Percentiles rank a stretch among this genome's conserved stretches.
Evolutionary conservation across 1,140 invertebrate genomes (phyloP).

Genomic region (Drosophila murphyi): DNA sequence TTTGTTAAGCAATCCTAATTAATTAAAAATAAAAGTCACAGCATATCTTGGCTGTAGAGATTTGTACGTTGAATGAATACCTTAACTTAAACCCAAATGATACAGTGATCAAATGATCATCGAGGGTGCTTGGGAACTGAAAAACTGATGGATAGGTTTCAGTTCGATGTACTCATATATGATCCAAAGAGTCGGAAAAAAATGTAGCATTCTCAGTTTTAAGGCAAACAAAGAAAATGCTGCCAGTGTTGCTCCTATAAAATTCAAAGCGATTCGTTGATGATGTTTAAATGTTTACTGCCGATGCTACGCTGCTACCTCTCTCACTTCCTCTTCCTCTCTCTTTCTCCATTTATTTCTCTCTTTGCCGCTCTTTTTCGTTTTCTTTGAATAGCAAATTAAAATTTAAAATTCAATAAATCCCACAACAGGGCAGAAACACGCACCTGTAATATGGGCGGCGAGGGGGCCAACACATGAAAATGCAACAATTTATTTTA

Average conservation of each 20-base stretch:
- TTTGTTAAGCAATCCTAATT: no score
- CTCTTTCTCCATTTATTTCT: background rate
- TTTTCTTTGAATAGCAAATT: slow-evolving; percentile 68
- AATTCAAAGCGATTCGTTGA: slow-evolving; percentile 12
- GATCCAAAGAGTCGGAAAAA: background rate
- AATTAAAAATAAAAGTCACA: no score
- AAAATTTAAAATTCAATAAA: slow-evolving; percentile 83
- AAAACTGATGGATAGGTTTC: no score
- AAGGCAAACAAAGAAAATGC: background rate
- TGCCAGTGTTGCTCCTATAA: slow-evolving; percentile 6
- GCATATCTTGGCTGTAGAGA: no score
- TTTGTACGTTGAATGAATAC: no score
- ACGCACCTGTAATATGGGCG: slow-evolving; percentile 47
- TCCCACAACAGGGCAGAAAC: slow-evolving; percentile 44
- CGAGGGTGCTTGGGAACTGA: no score
- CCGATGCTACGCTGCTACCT: background rate
- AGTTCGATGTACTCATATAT: no score
- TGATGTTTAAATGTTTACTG: slow-evolving; percentile 17
- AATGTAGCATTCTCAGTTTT: background rate
- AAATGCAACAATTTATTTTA: slow-evolving; percentile 83
- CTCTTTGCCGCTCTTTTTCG: background rate
- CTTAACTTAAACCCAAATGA: no score
- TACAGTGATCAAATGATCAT: no score
- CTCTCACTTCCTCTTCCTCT: background rate
- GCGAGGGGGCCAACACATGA: slow-evolving; percentile 55